Conservation (phyloP, 2,797 vertebrate species). For the Miopithecus talapoin region DNA sequence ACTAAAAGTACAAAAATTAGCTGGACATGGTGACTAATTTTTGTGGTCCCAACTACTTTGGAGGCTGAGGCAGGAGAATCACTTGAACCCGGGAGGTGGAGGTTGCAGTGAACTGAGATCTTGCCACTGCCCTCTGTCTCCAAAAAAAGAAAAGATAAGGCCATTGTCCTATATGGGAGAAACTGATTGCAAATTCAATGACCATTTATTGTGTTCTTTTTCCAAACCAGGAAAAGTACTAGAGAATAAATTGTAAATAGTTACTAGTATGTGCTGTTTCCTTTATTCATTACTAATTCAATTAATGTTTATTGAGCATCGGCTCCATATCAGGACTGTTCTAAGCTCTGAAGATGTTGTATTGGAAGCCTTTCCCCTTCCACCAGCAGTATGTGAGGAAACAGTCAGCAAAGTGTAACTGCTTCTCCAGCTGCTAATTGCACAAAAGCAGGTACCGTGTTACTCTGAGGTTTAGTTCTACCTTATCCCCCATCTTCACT, state of each 20-base stretch:
- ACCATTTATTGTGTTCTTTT: neutral
- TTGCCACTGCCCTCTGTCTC: neutral
- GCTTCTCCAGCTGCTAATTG: neutral
- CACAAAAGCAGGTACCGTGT: neutral
- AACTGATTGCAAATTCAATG: neutral
- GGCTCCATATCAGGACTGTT: neutral
- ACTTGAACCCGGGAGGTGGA: neutral
- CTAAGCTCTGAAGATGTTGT: neutral
- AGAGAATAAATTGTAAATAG: neutral
- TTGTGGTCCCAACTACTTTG: neutral
- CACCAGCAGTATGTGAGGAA: neutral
- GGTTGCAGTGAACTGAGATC: neutral
- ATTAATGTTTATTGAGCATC: neutral
- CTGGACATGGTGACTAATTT: neutral
- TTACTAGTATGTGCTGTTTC: neutral
- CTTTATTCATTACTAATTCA: neutral
- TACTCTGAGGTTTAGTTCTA: neutral
- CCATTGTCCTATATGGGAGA: neutral
- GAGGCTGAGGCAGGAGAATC: neutral
- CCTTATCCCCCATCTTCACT: neutral
- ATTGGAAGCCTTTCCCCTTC: neutral
- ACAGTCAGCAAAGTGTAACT: too few relatives aligned
- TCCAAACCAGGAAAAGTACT: neutral
- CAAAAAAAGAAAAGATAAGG: neutral
- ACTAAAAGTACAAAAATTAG: neutral